Evolutionary conservation across 2,797 vertebrate genomes (phyloP), one percentile per base, ranked within the genome.

Genomic region (Silurus aristotelis): DNA sequence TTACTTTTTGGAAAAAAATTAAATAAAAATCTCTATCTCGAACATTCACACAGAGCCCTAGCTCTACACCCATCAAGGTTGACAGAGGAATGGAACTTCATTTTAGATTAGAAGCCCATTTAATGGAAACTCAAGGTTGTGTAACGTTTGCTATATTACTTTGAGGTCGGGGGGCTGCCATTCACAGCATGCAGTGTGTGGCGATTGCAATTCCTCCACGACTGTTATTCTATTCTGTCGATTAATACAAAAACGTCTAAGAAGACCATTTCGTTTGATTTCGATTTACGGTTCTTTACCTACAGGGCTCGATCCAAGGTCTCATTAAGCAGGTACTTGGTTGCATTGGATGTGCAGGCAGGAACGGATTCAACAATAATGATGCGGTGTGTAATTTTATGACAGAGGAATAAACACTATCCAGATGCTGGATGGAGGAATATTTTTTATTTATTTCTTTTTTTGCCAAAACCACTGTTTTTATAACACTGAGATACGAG

Each of bases 101-200:
- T 75, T 85, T 63, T 89, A 88, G 92, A 82, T 91, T 92, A 87
- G 67, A 88, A 71, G 82, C 86, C 58, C 63, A 84, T 83, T 77
- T 82, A 88, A 89, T 90, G 60, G 89, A 91, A 91, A 90, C 75
- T 48, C 73, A 92, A 92, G 89, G 90, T 92, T 89, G 89, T 70
- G 88, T 87, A 87, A 89, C 89, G 90, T 93, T 90, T 94, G 93
- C 80, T 87, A 38, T 92, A 93, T 89, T 87, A 89, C 91, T 94
- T 89, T 93, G 91, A 91, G 92, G 91, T 92, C 78, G 19, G 79
- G 19, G 79, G 79, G 55, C n/a, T 48, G 80, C 38, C 60, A 84
- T 91, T 92, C 92, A 94, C 93, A 93, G 93, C 90, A 92, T 86
- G 91, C 84, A 88, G 43, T 77, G 38, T 90, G 85, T 77, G 92